Evolutionary conservation across 2,888 invertebrate genomes (phyloP).

Genomic region (Phorcus lineatus): DNA sequence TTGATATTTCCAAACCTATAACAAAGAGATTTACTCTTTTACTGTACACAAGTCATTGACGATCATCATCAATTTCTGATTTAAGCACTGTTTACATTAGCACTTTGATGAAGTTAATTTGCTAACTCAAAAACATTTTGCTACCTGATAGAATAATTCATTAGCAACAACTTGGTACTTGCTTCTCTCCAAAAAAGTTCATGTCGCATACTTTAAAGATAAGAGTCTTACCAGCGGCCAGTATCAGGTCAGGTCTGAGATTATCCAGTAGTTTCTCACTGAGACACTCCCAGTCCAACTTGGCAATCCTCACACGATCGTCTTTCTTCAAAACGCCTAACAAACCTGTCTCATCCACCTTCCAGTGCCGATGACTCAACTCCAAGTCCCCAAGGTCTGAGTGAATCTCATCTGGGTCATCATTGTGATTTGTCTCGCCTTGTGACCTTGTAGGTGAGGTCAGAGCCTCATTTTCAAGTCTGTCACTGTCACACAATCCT

Average conservation of each 20-base stretch:
- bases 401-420: constrained; percentile 25
- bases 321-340: constrained; percentile 38
- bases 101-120: too few relatives aligned
- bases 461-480: constrained; percentile 18
- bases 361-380: constrained; percentile 44
- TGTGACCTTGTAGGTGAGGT: neutral
- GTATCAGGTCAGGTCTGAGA: constrained; percentile 57
- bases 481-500: constrained; percentile 3
- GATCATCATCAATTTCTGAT: too few relatives aligned
- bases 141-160: too few relatives aligned
- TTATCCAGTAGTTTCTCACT: constrained; percentile 42
- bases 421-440: neutral
- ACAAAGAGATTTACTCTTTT: too few relatives aligned
- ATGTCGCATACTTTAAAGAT: too few relatives aligned
- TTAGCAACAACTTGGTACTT: too few relatives aligned
- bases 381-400: constrained; percentile 43
- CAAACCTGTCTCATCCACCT: constrained; percentile 37
- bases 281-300: constrained; percentile 64
- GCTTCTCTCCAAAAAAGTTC: too few relatives aligned
- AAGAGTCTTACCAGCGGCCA: constrained; percentile 62
- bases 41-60: too few relatives aligned
- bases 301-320: constrained; percentile 48
- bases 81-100: too few relatives aligned
- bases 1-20: too few relatives aligned
- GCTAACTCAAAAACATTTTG: too few relatives aligned